Percentiles rank a stretch among this genome's conserved stretches.
Conservation (phyloP, 1,140 invertebrate species). For the Streblospio benedicti region DNA sequence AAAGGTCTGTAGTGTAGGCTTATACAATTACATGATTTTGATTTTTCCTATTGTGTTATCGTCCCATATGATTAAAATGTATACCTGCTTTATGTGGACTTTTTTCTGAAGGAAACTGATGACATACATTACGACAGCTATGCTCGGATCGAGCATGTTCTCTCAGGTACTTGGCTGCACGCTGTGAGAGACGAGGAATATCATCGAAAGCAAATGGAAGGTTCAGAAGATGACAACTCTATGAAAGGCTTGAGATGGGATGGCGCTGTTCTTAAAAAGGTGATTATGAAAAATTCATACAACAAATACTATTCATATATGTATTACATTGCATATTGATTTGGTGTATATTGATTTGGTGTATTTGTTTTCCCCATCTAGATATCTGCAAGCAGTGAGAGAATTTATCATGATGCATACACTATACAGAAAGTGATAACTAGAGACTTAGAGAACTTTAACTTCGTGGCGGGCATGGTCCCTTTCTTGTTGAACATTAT, state of each 20-base stretch:
- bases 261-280: slow-evolving; percentile 11
- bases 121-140: slow-evolving; percentile 18
- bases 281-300: neutral
- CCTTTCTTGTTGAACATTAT: slow-evolving; percentile 19
- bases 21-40: neutral
- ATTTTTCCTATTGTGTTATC: too few relatives aligned
- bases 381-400: slow-evolving; percentile 27
- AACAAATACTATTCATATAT: too few relatives aligned
- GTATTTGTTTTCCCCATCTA: too few relatives aligned
- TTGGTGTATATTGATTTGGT: too few relatives aligned
- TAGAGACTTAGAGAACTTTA: slow-evolving; percentile 13
- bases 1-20: neutral
- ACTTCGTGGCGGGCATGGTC: slow-evolving; percentile 21
- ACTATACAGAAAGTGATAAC: slow-evolving; percentile 13
- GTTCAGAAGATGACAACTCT: neutral
- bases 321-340: too few relatives aligned
- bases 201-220: neutral
- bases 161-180: slow-evolving; percentile 17
- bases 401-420: slow-evolving; percentile 18
- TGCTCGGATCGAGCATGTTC: slow-evolving; percentile 19
- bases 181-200: slow-evolving; percentile 7
- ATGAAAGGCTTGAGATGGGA: slow-evolving; percentile 10
- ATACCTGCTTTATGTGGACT: neutral
- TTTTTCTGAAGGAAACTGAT: slow-evolving; percentile 12
- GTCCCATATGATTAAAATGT: neutral